These are phyloP conservation scores for Dromiciops gliroides DNA, from an alignment of 2,113 vertebrate genomes.

Conservation along the genomic window DNA sequence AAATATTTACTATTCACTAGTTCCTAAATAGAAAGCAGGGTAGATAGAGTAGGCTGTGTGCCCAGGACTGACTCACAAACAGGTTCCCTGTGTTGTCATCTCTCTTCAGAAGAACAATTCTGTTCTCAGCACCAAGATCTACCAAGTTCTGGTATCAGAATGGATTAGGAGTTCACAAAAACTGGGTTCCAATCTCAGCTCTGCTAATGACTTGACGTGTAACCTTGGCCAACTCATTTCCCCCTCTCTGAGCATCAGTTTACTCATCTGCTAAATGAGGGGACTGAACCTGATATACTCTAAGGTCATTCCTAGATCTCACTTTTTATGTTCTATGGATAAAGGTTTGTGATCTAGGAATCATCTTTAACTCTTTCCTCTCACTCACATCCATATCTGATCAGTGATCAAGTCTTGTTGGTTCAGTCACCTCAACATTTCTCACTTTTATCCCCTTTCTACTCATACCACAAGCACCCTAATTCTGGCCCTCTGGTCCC, in stretches of 20 bases:
- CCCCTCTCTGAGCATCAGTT: not conserved
- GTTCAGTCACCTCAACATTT: not conserved
- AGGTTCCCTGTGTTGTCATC: not conserved
- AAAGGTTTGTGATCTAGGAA: not conserved
- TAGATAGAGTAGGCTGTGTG: not conserved
- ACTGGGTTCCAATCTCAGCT: not conserved
- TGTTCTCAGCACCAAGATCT: not conserved
- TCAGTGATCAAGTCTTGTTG: not conserved
- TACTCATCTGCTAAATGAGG: not conserved
- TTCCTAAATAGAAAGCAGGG: not conserved
- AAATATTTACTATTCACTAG: not conserved
- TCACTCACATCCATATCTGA: not conserved
- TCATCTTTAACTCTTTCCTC: not conserved
- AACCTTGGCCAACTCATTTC: not conserved
- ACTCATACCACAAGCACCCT: not conserved
- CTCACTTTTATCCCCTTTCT: not conserved
- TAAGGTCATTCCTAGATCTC: not conserved
- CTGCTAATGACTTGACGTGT: not conserved
- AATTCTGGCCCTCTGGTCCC: not conserved
- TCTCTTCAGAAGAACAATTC: not conserved
- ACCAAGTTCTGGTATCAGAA: not conserved
- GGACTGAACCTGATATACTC: not conserved
- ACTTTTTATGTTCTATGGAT: not conserved
- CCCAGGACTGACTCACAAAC: not conserved
- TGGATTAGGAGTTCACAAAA: not conserved